Percentiles rank a stretch among this genome's conserved stretches.
Evolutionary conservation across 2,113 vertebrate genomes (phyloP).

Genomic region (Ornithorhynchus anatinus): DNA sequence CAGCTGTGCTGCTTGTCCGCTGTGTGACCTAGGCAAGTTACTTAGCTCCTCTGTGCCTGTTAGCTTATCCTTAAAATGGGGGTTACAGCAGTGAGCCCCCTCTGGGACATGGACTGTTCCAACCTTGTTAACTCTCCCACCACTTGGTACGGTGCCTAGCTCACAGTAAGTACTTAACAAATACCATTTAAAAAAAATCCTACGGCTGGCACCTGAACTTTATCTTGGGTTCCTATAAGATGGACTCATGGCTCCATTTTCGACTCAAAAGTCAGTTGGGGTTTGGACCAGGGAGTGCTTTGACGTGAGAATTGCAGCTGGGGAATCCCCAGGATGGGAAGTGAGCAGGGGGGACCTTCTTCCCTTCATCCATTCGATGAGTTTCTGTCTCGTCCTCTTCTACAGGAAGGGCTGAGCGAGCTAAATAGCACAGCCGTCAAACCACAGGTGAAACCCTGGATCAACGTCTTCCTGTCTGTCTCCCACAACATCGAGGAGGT

Average conservation of each 20-base stretch:
- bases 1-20: neutral
- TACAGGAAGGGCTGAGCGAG: conserved; percentile 90
- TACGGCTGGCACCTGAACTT: too few species aligned
- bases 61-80: too few species aligned
- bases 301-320: neutral
- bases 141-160: too few species aligned
- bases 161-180: too few species aligned
- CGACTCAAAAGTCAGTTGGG: neutral
- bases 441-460: conserved; percentile 97
- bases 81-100: too few species aligned
- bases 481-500: conserved; percentile 99
- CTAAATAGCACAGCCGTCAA: conserved; percentile 92
- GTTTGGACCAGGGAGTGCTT: neutral
- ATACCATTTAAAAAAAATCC: too few species aligned
- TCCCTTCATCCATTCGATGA: neutral
- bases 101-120: too few species aligned
- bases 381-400: neutral
- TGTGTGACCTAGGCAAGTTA: neutral
- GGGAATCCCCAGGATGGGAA: neutral
- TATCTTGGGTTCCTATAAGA: too few species aligned
- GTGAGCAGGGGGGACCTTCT: neutral
- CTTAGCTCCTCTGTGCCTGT: too few species aligned
- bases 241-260: neutral
- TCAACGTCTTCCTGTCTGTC: conserved; percentile 92
- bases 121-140: too few species aligned